These are phyloP conservation scores for Mustela lutreola DNA, from an alignment of 2,113 vertebrate species.

Conservation along the genomic window DNA sequence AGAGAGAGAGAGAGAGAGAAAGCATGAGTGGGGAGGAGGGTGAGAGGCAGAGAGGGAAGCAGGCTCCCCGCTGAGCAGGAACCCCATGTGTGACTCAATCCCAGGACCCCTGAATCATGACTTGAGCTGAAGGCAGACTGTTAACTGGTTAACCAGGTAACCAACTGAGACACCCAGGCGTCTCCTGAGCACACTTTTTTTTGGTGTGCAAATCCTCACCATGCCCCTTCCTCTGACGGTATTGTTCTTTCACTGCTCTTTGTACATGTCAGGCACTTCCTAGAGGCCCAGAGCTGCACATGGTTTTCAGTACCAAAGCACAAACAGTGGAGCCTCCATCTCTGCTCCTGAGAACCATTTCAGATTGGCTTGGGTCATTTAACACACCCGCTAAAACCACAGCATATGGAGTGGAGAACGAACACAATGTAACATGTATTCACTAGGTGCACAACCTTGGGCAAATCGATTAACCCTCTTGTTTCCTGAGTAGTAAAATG, in stretches of 20 bases:
- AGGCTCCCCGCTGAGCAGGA: too few species aligned
- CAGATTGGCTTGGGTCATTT: neutral
- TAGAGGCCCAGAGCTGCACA: neutral
- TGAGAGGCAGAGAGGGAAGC: too few species aligned
- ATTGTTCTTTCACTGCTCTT: neutral
- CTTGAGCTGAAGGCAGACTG: too few species aligned
- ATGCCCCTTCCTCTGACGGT: neutral
- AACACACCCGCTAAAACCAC: neutral
- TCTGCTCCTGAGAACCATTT: neutral
- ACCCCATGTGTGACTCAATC: too few species aligned
- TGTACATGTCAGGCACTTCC: neutral
- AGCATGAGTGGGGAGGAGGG: too few species aligned
- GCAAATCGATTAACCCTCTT: neutral
- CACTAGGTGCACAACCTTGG: neutral
- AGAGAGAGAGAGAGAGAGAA: too few species aligned
- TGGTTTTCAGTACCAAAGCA: neutral
- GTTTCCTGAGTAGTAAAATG: constrained; percentile 40
- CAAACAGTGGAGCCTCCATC: neutral
- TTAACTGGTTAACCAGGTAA: too few species aligned
- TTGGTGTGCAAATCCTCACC: neutral
- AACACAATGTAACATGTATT: neutral
- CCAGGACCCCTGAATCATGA: too few species aligned
- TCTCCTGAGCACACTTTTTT: neutral
- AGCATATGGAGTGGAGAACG: neutral
- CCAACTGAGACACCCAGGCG: too few species aligned